Evolutionary conservation across 2,113 vertebrate genomes (phyloP), one percentile per base, ranked within the genome.

Genomic region (Lophura nycthemera): DNA sequence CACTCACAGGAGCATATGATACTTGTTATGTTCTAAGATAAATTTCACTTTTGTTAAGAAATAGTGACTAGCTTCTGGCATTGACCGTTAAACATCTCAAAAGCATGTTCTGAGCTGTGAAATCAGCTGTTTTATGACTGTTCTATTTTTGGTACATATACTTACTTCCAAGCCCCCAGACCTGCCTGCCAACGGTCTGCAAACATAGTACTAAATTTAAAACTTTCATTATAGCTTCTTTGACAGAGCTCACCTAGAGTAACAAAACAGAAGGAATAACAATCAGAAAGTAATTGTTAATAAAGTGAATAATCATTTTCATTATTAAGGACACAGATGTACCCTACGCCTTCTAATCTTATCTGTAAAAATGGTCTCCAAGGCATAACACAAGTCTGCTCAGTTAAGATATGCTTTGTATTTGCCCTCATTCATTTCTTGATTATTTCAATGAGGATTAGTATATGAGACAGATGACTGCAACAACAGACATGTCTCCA

Each of bases 201-300:
- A 97, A 99, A 99, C 98, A 99, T 99, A 99, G 98, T 17, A 99
- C 99, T 54, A 99, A 96, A 96, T 99, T 99, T 61, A 99, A 97
- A 57, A 99, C 99, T 96, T 99, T 99, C 98, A 99, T 99, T 96
- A 99, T 99, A 45, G 99, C 99, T 96, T 99, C 99, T 74, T 99
- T 99, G 92, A 99, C 99, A 96, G 99, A 99, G 97, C 99, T 99
- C 92, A 99, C 99, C 99, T 99, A 95, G 86, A 97, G 76, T 19
- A 30, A 20, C 32, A 88, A 95, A 93, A 89, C 6, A 89, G 5
- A 78, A 57, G 29, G 7, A 85, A 0, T 13, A 75, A 18, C 32
- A 52, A 19, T 76, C 43, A 95, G n/a, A 43, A 50, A 43, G 48
- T 32, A 3, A 47, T 65, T 56, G 10, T 70, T 83, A 83, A 48